Evolutionary conservation across 1,140 invertebrate genomes (phyloP), one percentile per base, ranked within the genome.

Genomic region (Drosophila teissieri): DNA sequence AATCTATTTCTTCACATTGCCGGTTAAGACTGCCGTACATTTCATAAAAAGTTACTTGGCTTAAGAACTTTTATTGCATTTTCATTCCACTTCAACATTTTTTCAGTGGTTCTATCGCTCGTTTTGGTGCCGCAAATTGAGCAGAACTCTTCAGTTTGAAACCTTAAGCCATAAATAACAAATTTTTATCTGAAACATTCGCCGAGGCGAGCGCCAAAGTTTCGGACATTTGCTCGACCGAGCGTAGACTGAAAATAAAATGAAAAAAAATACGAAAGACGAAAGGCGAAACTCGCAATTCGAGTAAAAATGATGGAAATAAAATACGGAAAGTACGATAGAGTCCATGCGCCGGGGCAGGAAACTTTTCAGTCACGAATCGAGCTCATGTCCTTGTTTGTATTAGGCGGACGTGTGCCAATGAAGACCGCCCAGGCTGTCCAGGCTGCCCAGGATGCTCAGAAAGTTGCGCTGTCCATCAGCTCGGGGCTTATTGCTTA

Each of bases 401-500:
- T 89, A 89, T 90, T 90, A 84, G 84, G 73, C 77, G 84, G 75
- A 89, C 84, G 84, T 89, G 84, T 89, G 85, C 84, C 80, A 89
- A 89, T 89, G 84, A 80, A 80, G 60, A 37, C 46, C 27, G 27
- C 89, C 80, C 11, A n/a, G n/a, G n/a, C n/a, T n/a, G n/a, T n/a
- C n/a, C n/a, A n/a, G n/a, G n/a, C n/a, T n/a, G n/a, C n/a, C n/a
- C n/a, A 39, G 63, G 58, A 56, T 78, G 53, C 27, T 19, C 17
- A 22, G 63, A 80, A 86, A 81, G 55, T 80, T 86, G 73, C 42
- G 74, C 84, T 88, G 83, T 88, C 84, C 84, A 72, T 88, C 80
- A 89, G 80, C 76, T 79, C 49, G 55, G 67, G 77, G 85, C 80
- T 89, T 89, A 89, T 89, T 89, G 84, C 84, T 89, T 89, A 83